Evolutionary conservation across 2,797 vertebrate genomes (phyloP).

Genomic region (Rousettus madagascariensis): DNA sequence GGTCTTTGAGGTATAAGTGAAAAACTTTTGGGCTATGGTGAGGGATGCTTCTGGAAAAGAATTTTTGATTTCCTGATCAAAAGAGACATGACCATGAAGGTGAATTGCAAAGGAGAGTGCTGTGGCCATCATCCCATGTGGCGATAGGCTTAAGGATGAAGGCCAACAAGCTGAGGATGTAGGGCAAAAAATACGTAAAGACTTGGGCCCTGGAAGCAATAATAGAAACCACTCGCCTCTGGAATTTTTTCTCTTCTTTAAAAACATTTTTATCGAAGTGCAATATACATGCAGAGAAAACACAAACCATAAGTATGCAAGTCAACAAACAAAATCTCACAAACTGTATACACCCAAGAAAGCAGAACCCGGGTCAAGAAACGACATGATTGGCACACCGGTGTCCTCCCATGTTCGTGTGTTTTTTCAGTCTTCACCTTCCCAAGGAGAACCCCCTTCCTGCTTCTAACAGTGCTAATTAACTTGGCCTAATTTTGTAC

Average conservation of each 20-base stretch:
- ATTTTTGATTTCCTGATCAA: neutral
- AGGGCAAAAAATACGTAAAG: neutral
- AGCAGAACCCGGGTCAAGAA: neutral
- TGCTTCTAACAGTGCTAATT: neutral
- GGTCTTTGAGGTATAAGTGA: neutral
- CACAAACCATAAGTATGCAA: neutral
- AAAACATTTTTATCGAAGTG: neutral
- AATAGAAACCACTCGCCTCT: neutral
- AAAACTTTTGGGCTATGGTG: neutral
- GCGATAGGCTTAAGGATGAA: neutral
- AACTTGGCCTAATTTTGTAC: neutral
- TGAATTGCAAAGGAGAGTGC: too few relatives aligned
- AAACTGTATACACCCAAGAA: neutral
- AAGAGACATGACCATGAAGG: neutral
- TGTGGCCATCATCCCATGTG: neutral
- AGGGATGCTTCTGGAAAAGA: neutral
- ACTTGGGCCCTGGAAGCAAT: neutral
- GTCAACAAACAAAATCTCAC: neutral
- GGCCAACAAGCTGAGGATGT: neutral
- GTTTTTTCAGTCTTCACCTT: neutral
- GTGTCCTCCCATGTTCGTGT: fast-evolving
- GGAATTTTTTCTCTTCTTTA: neutral
- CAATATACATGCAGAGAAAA: neutral
- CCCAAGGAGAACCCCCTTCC: neutral
- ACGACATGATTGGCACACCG: neutral